Conservation (phyloP, 1,140 invertebrate genomes). For the Anthonomus grandis region DNA sequence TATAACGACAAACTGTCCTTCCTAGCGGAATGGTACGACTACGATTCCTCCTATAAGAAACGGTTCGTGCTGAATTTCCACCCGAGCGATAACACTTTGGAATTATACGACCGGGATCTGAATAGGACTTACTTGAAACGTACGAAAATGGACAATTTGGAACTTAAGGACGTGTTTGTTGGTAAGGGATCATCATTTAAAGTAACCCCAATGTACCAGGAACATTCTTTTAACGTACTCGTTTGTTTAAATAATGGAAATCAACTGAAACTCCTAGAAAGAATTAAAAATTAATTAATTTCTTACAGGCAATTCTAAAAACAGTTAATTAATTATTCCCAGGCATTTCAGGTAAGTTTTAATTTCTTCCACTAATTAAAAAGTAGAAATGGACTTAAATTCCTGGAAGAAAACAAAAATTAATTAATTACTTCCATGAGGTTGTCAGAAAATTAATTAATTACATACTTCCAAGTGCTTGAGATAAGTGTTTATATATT, state of each 20-base stretch:
- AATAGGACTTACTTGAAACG: conserved; percentile 64
- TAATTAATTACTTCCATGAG: too few relatives aligned
- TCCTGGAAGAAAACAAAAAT: too few relatives aligned
- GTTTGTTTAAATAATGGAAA: not conserved
- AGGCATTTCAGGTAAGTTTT: too few relatives aligned
- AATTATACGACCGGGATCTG: conserved; percentile 67
- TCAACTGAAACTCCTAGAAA: not conserved
- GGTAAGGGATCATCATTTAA: conserved; percentile 7
- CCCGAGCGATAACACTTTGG: conserved; percentile 61
- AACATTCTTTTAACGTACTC: not conserved
- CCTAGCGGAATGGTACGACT: conserved; percentile 68
- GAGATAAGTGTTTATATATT: too few relatives aligned
- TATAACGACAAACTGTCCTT: conserved; percentile 44
- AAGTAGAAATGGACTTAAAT: too few relatives aligned
- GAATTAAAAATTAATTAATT: too few relatives aligned
- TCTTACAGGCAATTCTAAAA: too few relatives aligned
- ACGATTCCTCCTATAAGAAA: conserved; percentile 58
- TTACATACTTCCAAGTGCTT: too few relatives aligned
- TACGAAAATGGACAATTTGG: conserved; percentile 57
- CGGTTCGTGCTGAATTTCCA: conserved; percentile 68
- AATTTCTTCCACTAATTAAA: too few relatives aligned
- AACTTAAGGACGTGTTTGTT: conserved; percentile 63
- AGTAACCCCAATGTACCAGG: not conserved
- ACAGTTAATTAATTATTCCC: too few relatives aligned
- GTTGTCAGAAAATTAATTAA: too few relatives aligned